Evolutionary conservation across 2,888 invertebrate species (phyloP), one percentile per base, ranked within the genome.

Genomic region (Kryphioiulus occultus): DNA sequence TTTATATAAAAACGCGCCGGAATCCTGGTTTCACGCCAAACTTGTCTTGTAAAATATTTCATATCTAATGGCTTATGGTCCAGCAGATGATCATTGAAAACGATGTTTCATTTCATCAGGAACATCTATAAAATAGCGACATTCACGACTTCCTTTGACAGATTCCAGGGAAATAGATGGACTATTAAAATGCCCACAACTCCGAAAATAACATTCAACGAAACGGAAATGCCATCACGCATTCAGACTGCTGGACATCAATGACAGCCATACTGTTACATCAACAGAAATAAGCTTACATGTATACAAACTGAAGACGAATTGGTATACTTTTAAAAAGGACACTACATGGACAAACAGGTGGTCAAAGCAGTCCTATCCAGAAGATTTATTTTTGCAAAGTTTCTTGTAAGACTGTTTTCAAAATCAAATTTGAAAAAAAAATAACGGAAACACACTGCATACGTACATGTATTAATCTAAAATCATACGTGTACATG

Each of bases 1-100:
- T 68, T 68, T 68, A 22, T 26, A 68, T 26, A 68, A 26, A 68
- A 68, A 68, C 10, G 68, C n/a, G 26, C 1, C 5, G 68, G 68
- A 68, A 68, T 68, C 26, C 26, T 17, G 53, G 53, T 19, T 53
- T 53, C n/a, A n/a, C 26, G 68, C 68, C 68, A 68, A 68, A 26
- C 68, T 68, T 68, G 68, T 15, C 68, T 68, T 68, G 68, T 68
- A 68, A 68, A 68, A 68, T 68, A 68, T 68, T 68, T 68, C 68
- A 68, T 26, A 68, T 12, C 5, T 68, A 68, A 68, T 68, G 68
- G 68, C 26, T 68, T 68, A 26, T 68, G 68, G 68, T 12, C 68
- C 68, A 68, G 26, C 2, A 26, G 26, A 68, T 26, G 68, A 68
- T 68, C 68, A 68, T 68, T 68, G 68, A 68, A 68, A 26, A 68